phyloP scores from a whole-genome alignment of 2,113 vertebrate species.

The Xiphophorus hellerii region DNA sequence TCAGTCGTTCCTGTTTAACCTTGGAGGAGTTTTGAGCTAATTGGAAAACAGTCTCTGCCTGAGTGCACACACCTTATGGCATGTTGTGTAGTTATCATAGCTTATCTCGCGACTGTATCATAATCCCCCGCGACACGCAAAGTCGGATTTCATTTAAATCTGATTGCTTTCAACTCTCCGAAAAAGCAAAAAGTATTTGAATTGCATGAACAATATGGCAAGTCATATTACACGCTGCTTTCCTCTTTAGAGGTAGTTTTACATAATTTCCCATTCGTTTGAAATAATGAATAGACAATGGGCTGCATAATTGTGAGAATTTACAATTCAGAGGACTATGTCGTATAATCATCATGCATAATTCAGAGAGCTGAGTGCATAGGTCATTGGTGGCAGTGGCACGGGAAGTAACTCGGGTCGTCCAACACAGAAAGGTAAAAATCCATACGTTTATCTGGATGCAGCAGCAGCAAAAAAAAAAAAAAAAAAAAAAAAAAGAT shows the following conservation, averaged over 20 bases:
- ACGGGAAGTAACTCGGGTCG: conserved; percentile 61
- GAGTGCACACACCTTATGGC: conserved; percentile 66
- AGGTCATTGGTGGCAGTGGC: conserved; percentile 66
- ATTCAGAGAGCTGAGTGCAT: conserved; percentile 65
- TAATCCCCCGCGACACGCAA: conserved; percentile 74
- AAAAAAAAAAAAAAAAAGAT: conserved; percentile 9
- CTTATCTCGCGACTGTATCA: conserved; percentile 71
- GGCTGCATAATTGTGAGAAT: conserved; percentile 81
- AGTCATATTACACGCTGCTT: conserved; percentile 81
- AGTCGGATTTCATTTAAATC: conserved; percentile 77
- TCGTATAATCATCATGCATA: conserved; percentile 78
- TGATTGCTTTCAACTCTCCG: conserved; percentile 75
- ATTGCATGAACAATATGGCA: conserved; percentile 84
- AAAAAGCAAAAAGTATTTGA: conserved; percentile 75
- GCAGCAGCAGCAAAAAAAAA: not conserved
- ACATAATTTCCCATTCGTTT: conserved; percentile 82
- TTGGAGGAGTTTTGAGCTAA: conserved; percentile 68
- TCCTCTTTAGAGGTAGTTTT: conserved; percentile 83
- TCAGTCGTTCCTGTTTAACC: conserved; percentile 66
- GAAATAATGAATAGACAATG: conserved; percentile 86
- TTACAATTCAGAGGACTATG: conserved; percentile 81
- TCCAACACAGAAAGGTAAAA: conserved; percentile 56
- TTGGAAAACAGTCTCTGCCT: conserved; percentile 68
- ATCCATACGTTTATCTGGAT: conserved; percentile 48
- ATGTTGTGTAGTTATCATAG: conserved; percentile 62